phyloP scores from a whole-genome alignment of 2,888 invertebrate species.

The Stegophylla sp. region DNA sequence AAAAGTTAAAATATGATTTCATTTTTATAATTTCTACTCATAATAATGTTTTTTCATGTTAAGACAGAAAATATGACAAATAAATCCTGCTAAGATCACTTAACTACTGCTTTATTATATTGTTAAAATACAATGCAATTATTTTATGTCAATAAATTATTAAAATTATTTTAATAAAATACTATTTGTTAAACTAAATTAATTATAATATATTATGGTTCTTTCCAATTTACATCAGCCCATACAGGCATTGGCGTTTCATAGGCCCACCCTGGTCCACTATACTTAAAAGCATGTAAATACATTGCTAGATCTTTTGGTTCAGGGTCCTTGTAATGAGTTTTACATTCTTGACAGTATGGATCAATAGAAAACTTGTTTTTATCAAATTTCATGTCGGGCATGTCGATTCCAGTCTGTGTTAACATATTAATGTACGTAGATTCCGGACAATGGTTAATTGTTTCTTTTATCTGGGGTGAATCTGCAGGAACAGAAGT shows the following conservation, averaged over 20 bases:
- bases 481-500: background rate
- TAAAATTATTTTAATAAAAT: background rate
- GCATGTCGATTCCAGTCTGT: slow-evolving; percentile 81
- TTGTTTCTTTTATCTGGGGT: slow-evolving; percentile 1
- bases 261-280: slow-evolving; percentile 91
- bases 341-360: slow-evolving; percentile 91
- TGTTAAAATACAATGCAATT: background rate
- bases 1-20: no score
- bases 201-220: slow-evolving; percentile 63
- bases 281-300: slow-evolving; percentile 92
- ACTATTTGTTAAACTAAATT: background rate
- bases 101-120: no score
- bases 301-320: slow-evolving; percentile 93
- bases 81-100: no score
- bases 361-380: slow-evolving; percentile 80
- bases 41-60: no score
- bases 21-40: no score
- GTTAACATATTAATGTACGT: slow-evolving; percentile 78
- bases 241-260: slow-evolving; percentile 89
- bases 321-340: slow-evolving; percentile 87
- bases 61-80: no score
- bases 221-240: slow-evolving; percentile 86
- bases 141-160: background rate
- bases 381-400: slow-evolving; percentile 72
- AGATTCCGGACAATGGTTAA: slow-evolving; percentile 61